phyloP scores from a whole-genome alignment of 2,888 invertebrate species.

The Listrodromus nycthemerus region DNA sequence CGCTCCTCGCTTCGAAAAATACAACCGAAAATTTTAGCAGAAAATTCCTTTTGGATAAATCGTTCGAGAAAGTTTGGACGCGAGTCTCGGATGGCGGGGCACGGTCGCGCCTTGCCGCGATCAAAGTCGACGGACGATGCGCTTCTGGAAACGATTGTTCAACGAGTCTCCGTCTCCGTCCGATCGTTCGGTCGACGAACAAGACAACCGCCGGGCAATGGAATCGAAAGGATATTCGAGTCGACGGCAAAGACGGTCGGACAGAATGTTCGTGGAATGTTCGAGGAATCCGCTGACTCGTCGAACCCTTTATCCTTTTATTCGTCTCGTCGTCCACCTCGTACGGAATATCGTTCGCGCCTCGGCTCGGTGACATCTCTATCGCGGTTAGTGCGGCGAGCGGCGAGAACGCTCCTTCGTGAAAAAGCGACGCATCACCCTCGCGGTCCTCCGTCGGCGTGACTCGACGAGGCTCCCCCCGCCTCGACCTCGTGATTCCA shows the following conservation, averaged over 20 bases:
- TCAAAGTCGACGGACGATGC: neutral
- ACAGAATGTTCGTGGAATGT: constrained; percentile 64
- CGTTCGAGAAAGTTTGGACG: too few relatives aligned
- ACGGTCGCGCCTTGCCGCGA: too few relatives aligned
- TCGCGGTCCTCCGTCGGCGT: constrained; percentile 58
- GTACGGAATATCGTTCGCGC: constrained; percentile 68
- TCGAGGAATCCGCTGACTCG: constrained; percentile 80
- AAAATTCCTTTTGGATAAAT: too few relatives aligned
- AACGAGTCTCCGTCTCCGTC: neutral
- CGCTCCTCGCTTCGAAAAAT: constrained; percentile 24
- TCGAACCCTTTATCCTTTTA: constrained; percentile 53
- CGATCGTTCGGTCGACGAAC: too few relatives aligned
- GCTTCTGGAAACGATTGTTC: neutral
- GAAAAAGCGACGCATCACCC: constrained; percentile 59
- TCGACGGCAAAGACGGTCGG: constrained; percentile 40
- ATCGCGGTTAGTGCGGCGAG: constrained; percentile 66
- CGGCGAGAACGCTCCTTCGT: constrained; percentile 3
- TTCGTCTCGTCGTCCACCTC: neutral
- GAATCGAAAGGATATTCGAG: constrained; percentile 44
- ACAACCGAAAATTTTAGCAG: neutral
- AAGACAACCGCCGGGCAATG: neutral
- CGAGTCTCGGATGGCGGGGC: too few relatives aligned
- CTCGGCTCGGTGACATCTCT: constrained; percentile 78
- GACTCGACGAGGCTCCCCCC: constrained; percentile 63
- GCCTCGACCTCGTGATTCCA: constrained; percentile 54